Evolutionary conservation across 92 coral and sea anemone genomes (phyloP).

Genomic region (Siderastrea radians): DNA sequence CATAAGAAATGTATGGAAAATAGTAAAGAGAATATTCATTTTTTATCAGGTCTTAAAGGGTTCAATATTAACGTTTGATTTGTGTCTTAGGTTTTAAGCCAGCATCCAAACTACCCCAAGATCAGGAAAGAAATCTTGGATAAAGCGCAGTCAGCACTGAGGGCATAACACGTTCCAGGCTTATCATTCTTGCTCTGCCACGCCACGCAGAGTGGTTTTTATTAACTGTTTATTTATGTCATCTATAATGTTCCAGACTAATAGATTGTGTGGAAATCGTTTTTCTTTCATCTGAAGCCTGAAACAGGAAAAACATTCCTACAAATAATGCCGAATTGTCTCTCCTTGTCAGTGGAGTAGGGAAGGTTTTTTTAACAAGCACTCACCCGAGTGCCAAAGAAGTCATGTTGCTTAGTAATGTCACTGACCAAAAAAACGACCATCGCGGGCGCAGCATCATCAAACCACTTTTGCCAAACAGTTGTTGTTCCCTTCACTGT

Average conservation of each 20-base stretch:
- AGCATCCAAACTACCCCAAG: slow-evolving; percentile 98
- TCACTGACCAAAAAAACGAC: no score
- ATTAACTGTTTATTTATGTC: background rate
- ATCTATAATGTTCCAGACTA: background rate
- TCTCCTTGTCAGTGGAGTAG: no score
- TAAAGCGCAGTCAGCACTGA: slow-evolving; percentile 87
- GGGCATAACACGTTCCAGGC: slow-evolving; percentile 18
- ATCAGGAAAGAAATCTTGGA: slow-evolving; percentile 97
- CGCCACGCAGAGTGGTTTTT: background rate
- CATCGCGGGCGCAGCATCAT: no score
- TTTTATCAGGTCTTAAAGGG: no score
- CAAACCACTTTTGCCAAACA: no score
- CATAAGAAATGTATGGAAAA: no score
- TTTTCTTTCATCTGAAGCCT: background rate
- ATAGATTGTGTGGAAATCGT: background rate
- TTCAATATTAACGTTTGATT: background rate
- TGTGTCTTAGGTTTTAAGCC: slow-evolving; percentile 80
- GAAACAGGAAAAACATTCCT: background rate
- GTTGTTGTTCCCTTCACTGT: no score
- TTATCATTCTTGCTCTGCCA: background rate
- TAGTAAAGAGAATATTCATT: no score
- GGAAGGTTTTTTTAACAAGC: no score
- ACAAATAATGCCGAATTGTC: no score
- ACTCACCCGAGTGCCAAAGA: no score
- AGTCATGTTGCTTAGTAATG: no score